A percentile compares a stretch with the other conserved stretches of the same genome.
Conservation (phyloP, 2,888 invertebrate species). For the Biston betularia region DNA sequence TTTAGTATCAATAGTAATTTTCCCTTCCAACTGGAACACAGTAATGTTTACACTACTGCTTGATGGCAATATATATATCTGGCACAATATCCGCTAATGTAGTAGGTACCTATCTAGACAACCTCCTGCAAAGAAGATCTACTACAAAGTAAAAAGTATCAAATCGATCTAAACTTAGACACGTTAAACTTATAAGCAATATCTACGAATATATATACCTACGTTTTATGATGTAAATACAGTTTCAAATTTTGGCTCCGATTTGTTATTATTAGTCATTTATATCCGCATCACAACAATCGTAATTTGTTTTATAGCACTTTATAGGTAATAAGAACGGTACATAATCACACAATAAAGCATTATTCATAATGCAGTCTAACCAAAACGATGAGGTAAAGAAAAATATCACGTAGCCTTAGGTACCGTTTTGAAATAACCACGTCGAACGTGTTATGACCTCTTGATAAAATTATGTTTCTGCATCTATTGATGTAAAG, state of each 20-base stretch:
- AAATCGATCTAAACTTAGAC: too few relatives aligned
- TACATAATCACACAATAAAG: constrained; percentile 4
- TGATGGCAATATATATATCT: too few relatives aligned
- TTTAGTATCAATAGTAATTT: too few relatives aligned
- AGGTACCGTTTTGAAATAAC: constrained; percentile 1
- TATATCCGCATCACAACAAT: neutral
- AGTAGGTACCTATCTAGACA: too few relatives aligned
- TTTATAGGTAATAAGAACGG: constrained; percentile 4
- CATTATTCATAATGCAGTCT: neutral
- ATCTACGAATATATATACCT: neutral
- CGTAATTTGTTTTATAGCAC: constrained; percentile 4
- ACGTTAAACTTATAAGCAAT: too few relatives aligned
- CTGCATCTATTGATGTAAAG: neutral
- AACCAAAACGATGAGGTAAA: neutral
- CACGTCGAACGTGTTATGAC: neutral
- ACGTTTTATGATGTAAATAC: constrained; percentile 20
- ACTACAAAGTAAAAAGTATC: too few relatives aligned
- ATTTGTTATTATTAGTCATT: constrained; percentile 2
- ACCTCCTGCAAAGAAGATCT: too few relatives aligned
- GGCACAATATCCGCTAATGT: too few relatives aligned
- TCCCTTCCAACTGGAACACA: too few relatives aligned
- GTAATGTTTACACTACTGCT: too few relatives aligned
- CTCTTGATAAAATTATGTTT: neutral
- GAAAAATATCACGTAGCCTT: neutral
- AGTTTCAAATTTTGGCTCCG: constrained; percentile 8